Evolutionary conservation across 1,140 invertebrate species (phyloP).

Genomic region (Onthophagus taurus): DNA sequence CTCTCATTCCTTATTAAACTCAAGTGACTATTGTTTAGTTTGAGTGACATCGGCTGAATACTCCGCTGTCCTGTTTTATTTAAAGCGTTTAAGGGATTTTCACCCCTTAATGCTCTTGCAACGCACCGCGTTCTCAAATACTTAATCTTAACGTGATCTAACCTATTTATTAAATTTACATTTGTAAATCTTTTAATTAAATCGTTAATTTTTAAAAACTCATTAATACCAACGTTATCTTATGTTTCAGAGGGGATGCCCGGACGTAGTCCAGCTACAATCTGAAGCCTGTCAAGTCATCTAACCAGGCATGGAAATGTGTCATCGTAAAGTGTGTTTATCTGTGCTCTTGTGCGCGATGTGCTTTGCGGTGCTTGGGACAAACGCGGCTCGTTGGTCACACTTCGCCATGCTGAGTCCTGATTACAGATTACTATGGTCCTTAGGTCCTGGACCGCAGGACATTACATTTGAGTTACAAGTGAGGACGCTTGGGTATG

Average conservation of each 20-base stretch:
- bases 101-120: no score
- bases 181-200: no score
- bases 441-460: conserved; percentile 35
- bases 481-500: conserved; percentile 68
- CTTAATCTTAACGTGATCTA: no score
- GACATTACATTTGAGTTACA: conserved; percentile 72
- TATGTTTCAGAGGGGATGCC: no score
- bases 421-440: conserved; percentile 35
- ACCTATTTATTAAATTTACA: no score
- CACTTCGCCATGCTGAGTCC: conserved; percentile 35
- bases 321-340: conserved; percentile 19
- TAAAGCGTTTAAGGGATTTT: no score
- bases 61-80: no score
- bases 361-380: conserved; percentile 21
- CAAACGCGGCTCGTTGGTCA: conserved; percentile 31
- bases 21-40: conserved; percentile 12
- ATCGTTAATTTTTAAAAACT: no score
- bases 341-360: conserved; percentile 29
- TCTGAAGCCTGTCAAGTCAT: no score
- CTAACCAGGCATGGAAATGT: conserved; percentile 24
- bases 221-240: no score
- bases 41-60: conserved; percentile 10
- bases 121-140: no score
- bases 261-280: no score
- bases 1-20: conserved; percentile 8